Conservation (phyloP, 2,888 invertebrate genomes). For the Emmelina monodactyla region DNA sequence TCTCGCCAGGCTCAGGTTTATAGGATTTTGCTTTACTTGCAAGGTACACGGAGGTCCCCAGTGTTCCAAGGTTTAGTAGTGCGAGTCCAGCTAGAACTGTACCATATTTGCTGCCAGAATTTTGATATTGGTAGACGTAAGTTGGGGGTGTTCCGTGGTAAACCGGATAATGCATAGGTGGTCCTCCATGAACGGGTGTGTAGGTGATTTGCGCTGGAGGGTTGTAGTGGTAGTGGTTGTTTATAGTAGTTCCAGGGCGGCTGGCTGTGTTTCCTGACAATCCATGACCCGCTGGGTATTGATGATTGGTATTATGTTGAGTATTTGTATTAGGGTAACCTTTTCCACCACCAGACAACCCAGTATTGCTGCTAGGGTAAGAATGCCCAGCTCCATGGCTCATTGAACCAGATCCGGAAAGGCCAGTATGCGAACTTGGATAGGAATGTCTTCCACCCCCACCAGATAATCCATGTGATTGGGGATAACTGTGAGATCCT, state of each 20-base stretch:
- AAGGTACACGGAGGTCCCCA: constrained; percentile 31
- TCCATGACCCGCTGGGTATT: constrained; percentile 21
- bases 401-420: constrained; percentile 2
- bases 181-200: constrained; percentile 30
- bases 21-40: constrained; percentile 27
- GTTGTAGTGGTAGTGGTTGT: constrained; percentile 40
- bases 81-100: constrained; percentile 46
- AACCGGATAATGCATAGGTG: constrained; percentile 36
- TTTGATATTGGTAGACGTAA: constrained; percentile 46
- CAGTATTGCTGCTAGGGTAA: constrained; percentile 4
- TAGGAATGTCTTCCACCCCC: constrained; percentile 19
- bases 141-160: constrained; percentile 43
- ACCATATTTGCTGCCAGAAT: constrained; percentile 53
- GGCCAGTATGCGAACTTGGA: constrained; percentile 8
- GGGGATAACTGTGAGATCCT: constrained; percentile 19
- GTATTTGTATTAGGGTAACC: constrained; percentile 15
- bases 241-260: constrained; percentile 24
- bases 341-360: constrained; percentile 15
- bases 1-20: constrained; percentile 37
- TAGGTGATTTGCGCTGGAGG: constrained; percentile 48
- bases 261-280: constrained; percentile 19
- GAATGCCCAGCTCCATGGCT: not conserved
- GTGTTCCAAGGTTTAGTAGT: constrained; percentile 44
- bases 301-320: constrained; percentile 9
- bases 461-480: constrained; percentile 17